phyloP scores from a whole-genome alignment of 2,113 vertebrate genomes.

The Megaceryle maxima region DNA sequence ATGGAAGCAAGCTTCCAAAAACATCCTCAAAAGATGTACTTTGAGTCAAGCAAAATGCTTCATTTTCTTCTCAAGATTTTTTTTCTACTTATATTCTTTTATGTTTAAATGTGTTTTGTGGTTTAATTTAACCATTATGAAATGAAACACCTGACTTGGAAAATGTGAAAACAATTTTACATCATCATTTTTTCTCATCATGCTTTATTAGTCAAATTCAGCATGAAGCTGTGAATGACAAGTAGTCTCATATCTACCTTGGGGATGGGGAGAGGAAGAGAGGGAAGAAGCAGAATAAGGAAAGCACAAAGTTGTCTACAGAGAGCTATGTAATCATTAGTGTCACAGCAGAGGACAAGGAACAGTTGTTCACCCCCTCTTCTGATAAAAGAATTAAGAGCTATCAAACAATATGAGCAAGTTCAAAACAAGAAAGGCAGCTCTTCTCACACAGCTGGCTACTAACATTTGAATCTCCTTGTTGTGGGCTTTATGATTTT shows the following conservation, averaged over 20 bases:
- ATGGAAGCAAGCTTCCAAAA: background rate
- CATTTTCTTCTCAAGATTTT: background rate
- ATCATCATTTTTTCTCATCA: constrained; percentile 1
- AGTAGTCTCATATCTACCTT: background rate
- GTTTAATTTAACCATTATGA: background rate
- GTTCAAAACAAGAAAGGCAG: background rate
- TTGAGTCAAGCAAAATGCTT: background rate
- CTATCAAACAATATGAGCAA: background rate
- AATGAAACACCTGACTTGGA: constrained; percentile 8
- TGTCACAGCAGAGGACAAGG: background rate
- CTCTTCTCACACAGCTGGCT: background rate
- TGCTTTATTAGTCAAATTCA: constrained; percentile 4
- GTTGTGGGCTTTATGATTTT: background rate
- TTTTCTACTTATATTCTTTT: background rate
- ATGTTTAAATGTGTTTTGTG: background rate
- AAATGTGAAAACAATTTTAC: constrained; percentile 16
- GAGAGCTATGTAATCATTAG: background rate
- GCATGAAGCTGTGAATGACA: constrained; percentile 17
- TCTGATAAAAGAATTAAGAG: background rate
- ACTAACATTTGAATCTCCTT: background rate
- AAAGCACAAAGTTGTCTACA: background rate
- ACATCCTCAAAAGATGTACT: background rate
- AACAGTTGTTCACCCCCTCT: background rate
- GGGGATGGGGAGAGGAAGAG: background rate
- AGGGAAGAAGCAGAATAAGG: background rate